phyloP scores from a whole-genome alignment of 2,888 invertebrate species.

The Pycnomerus fuliginosus region DNA sequence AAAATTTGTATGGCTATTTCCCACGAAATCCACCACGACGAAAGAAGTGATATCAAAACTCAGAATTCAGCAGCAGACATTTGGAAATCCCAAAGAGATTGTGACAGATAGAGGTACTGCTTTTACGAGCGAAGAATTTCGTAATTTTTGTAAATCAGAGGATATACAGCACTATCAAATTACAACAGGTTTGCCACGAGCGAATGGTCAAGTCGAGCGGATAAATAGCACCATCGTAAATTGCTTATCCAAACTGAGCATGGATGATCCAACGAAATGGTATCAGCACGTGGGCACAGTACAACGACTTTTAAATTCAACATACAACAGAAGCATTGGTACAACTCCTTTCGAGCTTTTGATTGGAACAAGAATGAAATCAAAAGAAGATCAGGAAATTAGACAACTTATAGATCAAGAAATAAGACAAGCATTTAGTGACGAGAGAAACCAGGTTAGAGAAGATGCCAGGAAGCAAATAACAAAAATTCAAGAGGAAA shows the following conservation, averaged over 20 bases:
- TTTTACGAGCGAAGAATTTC: constrained; percentile 42
- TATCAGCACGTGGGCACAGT: constrained; percentile 24
- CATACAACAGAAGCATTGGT: constrained; percentile 27
- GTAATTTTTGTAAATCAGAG: constrained; percentile 41
- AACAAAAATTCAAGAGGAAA: too few species aligned
- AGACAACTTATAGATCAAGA: constrained; percentile 27
- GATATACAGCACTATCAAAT: constrained; percentile 38
- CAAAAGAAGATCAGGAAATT: constrained; percentile 25
- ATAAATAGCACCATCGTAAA: constrained; percentile 38
- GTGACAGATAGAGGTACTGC: constrained; percentile 45
- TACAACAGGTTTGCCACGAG: constrained; percentile 39
- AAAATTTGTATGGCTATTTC: constrained; percentile 41
- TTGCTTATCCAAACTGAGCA: constrained; percentile 41
- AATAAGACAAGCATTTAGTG: too few species aligned
- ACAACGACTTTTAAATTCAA: constrained; percentile 26
- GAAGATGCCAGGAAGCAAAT: too few species aligned
- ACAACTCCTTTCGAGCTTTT: constrained; percentile 30
- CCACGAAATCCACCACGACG: constrained; percentile 35
- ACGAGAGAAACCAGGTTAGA: too few species aligned
- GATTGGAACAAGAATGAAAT: constrained; percentile 29
- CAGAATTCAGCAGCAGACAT: too few species aligned
- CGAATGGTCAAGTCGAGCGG: constrained; percentile 45
- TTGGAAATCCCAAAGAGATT: too few species aligned
- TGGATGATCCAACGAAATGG: constrained; percentile 39
- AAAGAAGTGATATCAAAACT: constrained; percentile 32